Base-by-base conservation (phyloP, 2,797 vertebrate genomes). In the Paguma larvata region DNA sequence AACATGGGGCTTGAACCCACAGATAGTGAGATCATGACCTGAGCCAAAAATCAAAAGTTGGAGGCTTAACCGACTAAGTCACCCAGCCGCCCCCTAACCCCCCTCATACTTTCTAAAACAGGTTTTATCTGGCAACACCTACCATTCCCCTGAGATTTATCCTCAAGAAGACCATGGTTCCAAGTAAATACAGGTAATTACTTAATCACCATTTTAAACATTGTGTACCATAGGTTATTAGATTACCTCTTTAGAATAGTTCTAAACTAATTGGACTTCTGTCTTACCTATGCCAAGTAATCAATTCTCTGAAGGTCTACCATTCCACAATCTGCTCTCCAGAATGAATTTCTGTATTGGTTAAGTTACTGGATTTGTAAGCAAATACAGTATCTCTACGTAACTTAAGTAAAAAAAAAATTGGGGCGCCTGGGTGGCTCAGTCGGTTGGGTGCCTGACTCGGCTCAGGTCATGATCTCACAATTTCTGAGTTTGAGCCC, bases 141-240 rank as follows among this genome's bases (percentile, higher is more conserved):
- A 67, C 51, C 32, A 82, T 32, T 62, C 41, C 41, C 16, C 48
- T 14, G n/a, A 83, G 41, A 25, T 67, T 48, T 88, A 75, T 34
- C n/a, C 53, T 83, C 59, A 92, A 68, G 6, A 70, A 77, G 48
- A n/a, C 78, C 32, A 88, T 67, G 78, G 32, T 77, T 92, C 48
- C 32, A 59, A 77, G 5, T 59, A 18, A 88, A 75, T 68, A 68
- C 70, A 79, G 30, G 44, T 63, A 86, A 95, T 70, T 85, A 91
- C n/a, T 91, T 85, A 95, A 91, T 85, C 59, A 70, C 51, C 72
- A 78, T 65, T 91, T 94, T 85, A 56, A 91, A 15, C 65, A 53
- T 44, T 63, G 30, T 72, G 21, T 85, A 48, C 63, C 19, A 91
- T 5, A n/a, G 67, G 56, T 89, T 86, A 91, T 62, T 72, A 79